A percentile compares a stretch with the other conserved stretches of the same genome.
phyloP scores from a whole-genome alignment of 2,888 invertebrate species.

The Nipponacmea schrenckii region DNA sequence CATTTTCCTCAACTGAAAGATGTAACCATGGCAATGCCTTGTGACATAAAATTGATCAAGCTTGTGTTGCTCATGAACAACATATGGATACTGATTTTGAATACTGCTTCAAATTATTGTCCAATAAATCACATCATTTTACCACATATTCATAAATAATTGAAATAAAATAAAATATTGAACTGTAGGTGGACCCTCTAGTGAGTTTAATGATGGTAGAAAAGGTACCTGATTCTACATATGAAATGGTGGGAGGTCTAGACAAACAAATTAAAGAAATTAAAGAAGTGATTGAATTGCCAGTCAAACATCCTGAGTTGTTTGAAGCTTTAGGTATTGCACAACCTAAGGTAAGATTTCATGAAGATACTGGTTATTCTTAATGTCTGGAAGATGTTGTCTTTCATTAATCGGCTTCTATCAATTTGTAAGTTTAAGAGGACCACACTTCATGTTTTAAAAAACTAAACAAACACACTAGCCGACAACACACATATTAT shows the following conservation, averaged over 20 bases:
- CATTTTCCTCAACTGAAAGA: no score
- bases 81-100: background rate
- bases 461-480: no score
- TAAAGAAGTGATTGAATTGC: conserved; percentile 98
- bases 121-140: background rate
- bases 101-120: background rate
- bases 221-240: conserved; percentile 99
- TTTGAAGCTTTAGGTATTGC: conserved; percentile 99
- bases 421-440: no score
- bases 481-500: no score
- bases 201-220: conserved; percentile 99
- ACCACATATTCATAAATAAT: no score
- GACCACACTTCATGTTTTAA: no score
- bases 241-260: conserved; percentile 99
- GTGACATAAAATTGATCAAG: no score
- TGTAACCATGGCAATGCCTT: no score
- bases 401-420: no score
- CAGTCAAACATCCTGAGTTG: conserved; percentile 99
- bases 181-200: conserved; percentile 84
- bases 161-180: no score
- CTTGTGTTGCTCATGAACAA: no score
- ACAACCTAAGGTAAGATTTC: conserved; percentile 82
- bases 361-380: background rate
- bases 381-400: no score
- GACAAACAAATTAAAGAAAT: conserved; percentile 99